Base-by-base conservation (phyloP, 2,113 vertebrate genomes). In the Seriola quinqueradiata region DNA sequence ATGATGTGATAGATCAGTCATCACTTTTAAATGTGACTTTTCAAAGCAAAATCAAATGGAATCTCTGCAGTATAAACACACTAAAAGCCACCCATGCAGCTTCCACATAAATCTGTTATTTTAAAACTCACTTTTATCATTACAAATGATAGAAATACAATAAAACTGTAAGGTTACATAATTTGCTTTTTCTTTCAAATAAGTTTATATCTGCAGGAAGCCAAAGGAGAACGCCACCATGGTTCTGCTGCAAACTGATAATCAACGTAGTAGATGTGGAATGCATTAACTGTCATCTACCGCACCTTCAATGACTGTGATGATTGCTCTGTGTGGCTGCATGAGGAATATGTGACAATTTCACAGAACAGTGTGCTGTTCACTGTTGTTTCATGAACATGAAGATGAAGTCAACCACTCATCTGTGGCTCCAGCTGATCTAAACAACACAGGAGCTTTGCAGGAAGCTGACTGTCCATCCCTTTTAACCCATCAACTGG, bases 401-500 rank as follows among this genome's bases (percentile, higher is more conserved):
- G 21, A 48, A 3, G 12, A 69, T 69, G 23, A 63, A 78, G 38
- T 60, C 44, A 23, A 70, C 8, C 25, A 11, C 12, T 25, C 16
- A 67, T 25, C 34, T 63, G 38, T 52, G 65, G 46, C 75, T 77
- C 66, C 10, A 58, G 42, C 48, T 38, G 23, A 81, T 57, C 23
- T 40, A 40, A 70, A 46, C 55, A 74, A 21, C 42, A 69, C 8
- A 2, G 4, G 21, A 59, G 19, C 54, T 68, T 68, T 19, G 50
- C 48, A 75, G 19, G 46, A 60, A 36, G 23, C 5, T 58, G 17
- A 65, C 79, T 67, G 64, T 55, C 52, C 48, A 23, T 52, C 10
- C n/a, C n/a, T 70, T 28, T 81, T 46, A 66, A 73, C 81, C 74
- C 4, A 79, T 61, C 48, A 65, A 28, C 21, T 28, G 13, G 21